phyloP scores from a whole-genome alignment of 1,140 invertebrate species.

The Diprion similis region DNA sequence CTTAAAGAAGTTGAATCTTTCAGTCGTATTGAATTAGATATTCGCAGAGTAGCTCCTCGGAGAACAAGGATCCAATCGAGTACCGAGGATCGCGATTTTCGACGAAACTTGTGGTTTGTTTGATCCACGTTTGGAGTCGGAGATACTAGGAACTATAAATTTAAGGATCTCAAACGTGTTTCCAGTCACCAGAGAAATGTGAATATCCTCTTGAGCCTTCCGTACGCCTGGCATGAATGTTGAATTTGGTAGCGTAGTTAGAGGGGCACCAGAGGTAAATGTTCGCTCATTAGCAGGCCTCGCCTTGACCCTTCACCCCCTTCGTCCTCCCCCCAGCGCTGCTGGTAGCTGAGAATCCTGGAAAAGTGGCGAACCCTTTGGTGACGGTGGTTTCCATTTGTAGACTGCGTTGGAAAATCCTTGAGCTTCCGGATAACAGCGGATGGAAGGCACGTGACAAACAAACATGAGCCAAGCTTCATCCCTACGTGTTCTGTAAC shows the following conservation, averaged over 20 bases:
- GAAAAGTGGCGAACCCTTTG: no score
- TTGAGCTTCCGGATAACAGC: no score
- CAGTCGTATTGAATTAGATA: background rate
- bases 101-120: background rate
- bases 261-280: background rate
- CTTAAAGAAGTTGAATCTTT: no score
- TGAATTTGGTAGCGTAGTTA: background rate
- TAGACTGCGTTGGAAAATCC: background rate
- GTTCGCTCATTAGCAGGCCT: slow-evolving; percentile 11
- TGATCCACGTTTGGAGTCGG: background rate
- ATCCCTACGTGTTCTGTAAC: no score
- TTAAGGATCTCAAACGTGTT: background rate
- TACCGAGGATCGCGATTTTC: background rate
- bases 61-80: background rate
- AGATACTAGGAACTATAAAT: background rate
- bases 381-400: no score
- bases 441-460: no score
- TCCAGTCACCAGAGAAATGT: background rate
- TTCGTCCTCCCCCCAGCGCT: background rate
- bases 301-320: background rate
- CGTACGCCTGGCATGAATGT: background rate
- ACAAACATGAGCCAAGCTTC: no score
- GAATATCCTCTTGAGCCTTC: background rate
- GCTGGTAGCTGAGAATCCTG: no score
- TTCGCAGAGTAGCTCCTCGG: background rate